phyloP scores from a whole-genome alignment of 1,140 invertebrate species.

The Formica selysi region DNA sequence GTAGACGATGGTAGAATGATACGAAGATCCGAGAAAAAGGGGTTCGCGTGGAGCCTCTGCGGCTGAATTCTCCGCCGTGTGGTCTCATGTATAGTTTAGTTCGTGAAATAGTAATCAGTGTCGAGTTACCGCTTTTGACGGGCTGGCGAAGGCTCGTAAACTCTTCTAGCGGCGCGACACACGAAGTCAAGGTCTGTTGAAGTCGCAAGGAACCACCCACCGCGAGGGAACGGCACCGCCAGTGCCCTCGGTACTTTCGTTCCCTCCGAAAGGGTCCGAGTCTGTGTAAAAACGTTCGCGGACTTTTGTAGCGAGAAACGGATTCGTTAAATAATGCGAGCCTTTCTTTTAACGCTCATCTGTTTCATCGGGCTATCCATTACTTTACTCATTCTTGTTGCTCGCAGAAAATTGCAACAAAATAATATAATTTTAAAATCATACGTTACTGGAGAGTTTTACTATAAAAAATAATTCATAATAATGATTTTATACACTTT shows the following conservation, averaged over 20 bases:
- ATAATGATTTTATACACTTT: too few species aligned
- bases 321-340: slow-evolving; percentile 17
- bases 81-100: slow-evolving; percentile 45
- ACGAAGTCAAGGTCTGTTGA: slow-evolving; percentile 71
- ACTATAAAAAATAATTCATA: too few species aligned
- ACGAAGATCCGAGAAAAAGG: slow-evolving; percentile 56
- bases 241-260: slow-evolving; percentile 45
- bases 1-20: slow-evolving; percentile 44
- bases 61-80: slow-evolving; percentile 24
- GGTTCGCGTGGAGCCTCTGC: slow-evolving; percentile 18
- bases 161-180: slow-evolving; percentile 62
- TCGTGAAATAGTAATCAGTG: slow-evolving; percentile 73
- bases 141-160: slow-evolving; percentile 75
- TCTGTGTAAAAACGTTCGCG: slow-evolving; percentile 26
- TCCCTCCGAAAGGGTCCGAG: slow-evolving; percentile 12
- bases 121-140: slow-evolving; percentile 76
- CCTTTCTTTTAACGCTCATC: not conserved
- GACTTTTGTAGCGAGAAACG: slow-evolving; percentile 6
- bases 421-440: too few species aligned
- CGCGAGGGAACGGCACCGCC: slow-evolving; percentile 38
- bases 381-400: not conserved
- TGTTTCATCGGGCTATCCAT: not conserved
- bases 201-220: slow-evolving; percentile 72
- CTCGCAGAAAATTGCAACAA: too few species aligned
- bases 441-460: too few species aligned